These are phyloP conservation scores for Apteryx owenii DNA, from an alignment of 2,113 vertebrate species.

Conservation along the genomic window DNA sequence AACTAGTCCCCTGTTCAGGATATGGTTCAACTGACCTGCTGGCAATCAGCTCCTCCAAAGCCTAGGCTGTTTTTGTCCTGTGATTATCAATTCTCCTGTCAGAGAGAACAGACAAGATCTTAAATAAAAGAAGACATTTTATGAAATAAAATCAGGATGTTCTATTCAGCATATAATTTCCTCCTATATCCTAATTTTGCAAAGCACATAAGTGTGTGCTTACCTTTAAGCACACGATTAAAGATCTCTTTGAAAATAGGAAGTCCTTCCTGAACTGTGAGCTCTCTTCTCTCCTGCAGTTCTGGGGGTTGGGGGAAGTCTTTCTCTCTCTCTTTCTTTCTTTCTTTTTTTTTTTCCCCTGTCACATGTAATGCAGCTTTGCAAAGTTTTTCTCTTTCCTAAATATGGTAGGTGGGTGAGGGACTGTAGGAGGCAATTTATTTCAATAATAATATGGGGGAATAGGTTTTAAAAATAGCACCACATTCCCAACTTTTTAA, in stretches of 20 bases:
- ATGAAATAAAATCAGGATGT: slow-evolving; percentile 39
- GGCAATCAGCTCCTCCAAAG: neutral
- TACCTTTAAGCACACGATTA: neutral
- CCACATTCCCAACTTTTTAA: neutral
- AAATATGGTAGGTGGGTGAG: neutral
- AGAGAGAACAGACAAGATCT: neutral
- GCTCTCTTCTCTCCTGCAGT: neutral
- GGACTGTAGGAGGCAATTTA: slow-evolving; percentile 6
- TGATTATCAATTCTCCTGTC: neutral
- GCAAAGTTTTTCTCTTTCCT: slow-evolving; percentile 9
- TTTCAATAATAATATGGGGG: neutral
- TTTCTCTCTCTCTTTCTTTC: neutral
- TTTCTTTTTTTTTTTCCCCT: neutral
- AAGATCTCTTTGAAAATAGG: neutral
- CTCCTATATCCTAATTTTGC: neutral
- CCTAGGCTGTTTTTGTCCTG: neutral
- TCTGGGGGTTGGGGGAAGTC: neutral
- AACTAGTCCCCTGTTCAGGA: neutral
- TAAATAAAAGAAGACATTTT: neutral
- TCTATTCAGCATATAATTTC: neutral
- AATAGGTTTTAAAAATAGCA: slow-evolving; percentile 38
- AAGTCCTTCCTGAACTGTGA: neutral
- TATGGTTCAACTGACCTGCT: neutral
- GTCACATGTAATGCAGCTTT: neutral
- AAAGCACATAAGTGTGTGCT: neutral